Percentiles rank a stretch among this genome's conserved stretches.
Evolutionary conservation across 2,113 vertebrate genomes (phyloP).

Genomic region (Bungarus multicinctus): DNA sequence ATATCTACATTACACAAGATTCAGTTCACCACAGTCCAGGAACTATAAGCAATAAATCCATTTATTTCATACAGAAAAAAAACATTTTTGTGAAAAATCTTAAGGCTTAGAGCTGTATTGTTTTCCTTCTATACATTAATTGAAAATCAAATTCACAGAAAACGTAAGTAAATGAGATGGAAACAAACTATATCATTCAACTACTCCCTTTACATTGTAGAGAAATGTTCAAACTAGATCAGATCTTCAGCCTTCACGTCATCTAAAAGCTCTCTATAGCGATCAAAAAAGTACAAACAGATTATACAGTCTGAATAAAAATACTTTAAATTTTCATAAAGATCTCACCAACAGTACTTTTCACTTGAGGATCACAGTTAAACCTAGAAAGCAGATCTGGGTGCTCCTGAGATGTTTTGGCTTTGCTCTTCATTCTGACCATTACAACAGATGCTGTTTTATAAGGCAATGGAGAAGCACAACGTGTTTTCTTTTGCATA

Average conservation of each 20-base stretch:
- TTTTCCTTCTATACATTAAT: background rate
- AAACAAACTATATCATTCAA: background rate
- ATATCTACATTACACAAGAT: background rate
- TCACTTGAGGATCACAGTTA: background rate
- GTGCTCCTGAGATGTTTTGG: accelerated
- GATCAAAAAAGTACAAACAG: background rate
- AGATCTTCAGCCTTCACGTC: background rate
- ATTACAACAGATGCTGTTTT: accelerated
- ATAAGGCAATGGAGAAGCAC: constrained; percentile 39
- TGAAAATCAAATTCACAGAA: background rate
- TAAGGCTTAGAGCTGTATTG: background rate
- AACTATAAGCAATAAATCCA: background rate
- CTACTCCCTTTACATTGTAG: too few relatives aligned
- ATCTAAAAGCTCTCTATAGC: background rate
- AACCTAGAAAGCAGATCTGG: background rate
- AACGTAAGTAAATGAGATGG: background rate
- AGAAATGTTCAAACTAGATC: background rate
- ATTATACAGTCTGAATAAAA: background rate
- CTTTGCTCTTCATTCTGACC: background rate
- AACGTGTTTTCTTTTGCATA: constrained; percentile 6
- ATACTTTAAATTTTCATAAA: too few relatives aligned
- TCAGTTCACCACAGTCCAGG: background rate
- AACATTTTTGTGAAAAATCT: background rate
- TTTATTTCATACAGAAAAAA: background rate
- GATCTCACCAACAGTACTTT: background rate